Base-by-base conservation (phyloP, 1,140 invertebrate species). In the Trigoniulus corallinus region DNA sequence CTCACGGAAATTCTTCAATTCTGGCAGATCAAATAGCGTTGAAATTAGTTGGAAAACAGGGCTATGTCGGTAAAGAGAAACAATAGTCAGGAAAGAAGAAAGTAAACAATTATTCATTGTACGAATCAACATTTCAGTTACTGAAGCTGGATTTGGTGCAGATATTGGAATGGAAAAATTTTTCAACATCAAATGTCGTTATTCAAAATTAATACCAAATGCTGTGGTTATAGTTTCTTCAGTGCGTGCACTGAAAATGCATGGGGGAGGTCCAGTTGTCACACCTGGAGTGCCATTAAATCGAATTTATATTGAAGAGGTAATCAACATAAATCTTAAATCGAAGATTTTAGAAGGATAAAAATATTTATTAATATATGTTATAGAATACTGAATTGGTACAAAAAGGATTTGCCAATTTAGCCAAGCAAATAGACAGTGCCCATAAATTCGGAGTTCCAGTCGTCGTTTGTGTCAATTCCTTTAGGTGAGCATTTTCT, bases 141-240 rank as follows among this genome's bases (percentile, higher is more conserved):
- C 96, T 4, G 95, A 98, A 73, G 89, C 91, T 49, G 95, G 95
- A 13, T 98, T 99, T 67, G 94, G 93, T 21, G 93, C 92, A 12
- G 95, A 98, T 67, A 96, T 98, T 62, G 94, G 88, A 42, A 91
- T 98, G 84, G 95, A 98, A 71, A 98, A 99, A 66, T 98, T 98
- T 71, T 94, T 96, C 65, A 80, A 98, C 64, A 98, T 98, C 47
- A 98, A 98, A 71, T 97, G 92, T 59, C 80, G 93, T 20, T 79
- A 81, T 42, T 96, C 92, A 2, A 84, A 81, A 0, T 73, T 84
- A 37, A 58, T 73, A n/a, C 93, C 95, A 1, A 83, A 86, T 70
- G 88, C 82, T 59, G 82, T 89, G 21, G 92, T 98, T 0, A 69
- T 98, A 22, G 95, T 99, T 2, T 78, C 85, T 0, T 97, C 94